Base-by-base conservation (phyloP, 2,888 invertebrate species). In the Synanthedon formicaeformis region DNA sequence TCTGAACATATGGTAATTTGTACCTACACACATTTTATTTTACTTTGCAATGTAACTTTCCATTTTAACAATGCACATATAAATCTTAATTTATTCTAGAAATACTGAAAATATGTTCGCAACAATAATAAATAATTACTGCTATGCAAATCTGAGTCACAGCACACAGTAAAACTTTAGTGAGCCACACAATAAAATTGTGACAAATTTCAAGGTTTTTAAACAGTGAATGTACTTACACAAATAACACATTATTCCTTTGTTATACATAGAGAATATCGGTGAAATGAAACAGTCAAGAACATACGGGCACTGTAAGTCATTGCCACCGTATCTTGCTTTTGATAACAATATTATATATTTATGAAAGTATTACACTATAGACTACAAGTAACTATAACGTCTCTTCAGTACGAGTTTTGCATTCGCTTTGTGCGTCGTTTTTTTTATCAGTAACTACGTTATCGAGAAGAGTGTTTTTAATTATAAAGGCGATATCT, bases 311-410 rank as follows among this genome's bases (percentile, higher is more conserved):
- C 75, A 74, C 75, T 80, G 80, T 82, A 55, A 50, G 83, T 83
- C 81, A 83, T 75, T 79, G 78, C 64, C 69, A 69, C 69, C 72
- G 83, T 83, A 85, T 85, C 83, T 75, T 65, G 65, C 64, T 67
- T 58, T 53, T 57, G 64, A 63, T 34, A 34, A 34, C 34, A 34
- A 2, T 34, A 34, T 10, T 34, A 34, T 23, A 23, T 34, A 34
- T 34, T 34, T 34, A 34, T 34, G 10, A 34, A 34, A 34, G 34
- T 34, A 10, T 34, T 8, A 34, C 34, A 34, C 8, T 34, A 34
- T 34, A 23, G 23, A 23, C 23, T 5, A 34, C 34, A 34, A 10
- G 34, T 10, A 34, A 59, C 61, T 68, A 65, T 69, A 69, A 71
- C 64, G 71, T 69, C 67, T 68, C 68, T 70, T 60, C 72, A 73